phyloP scores from a whole-genome alignment of 2,113 vertebrate genomes.

The Rhinopomastus cyanomelas region DNA sequence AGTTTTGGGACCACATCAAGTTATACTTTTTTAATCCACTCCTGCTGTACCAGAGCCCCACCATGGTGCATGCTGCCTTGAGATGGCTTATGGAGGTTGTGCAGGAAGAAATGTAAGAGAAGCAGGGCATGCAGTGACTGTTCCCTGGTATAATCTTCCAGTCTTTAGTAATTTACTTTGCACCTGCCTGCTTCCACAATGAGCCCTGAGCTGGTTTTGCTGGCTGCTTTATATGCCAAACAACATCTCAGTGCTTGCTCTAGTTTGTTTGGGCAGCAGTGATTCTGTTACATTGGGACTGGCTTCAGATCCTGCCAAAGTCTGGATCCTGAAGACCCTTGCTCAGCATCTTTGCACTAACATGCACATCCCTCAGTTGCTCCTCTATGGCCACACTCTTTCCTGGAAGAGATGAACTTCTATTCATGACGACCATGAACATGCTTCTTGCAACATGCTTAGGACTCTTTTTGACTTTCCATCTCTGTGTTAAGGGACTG shows the following conservation, averaged over 20 bases:
- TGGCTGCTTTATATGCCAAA: neutral
- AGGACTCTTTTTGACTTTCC: neutral
- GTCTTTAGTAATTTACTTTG: neutral
- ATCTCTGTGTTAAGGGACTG: neutral
- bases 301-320: neutral
- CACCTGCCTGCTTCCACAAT: neutral
- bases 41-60: neutral
- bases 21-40: neutral
- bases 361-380: rapidly evolving
- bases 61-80: neutral
- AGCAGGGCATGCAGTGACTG: neutral
- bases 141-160: neutral
- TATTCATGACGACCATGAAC: neutral
- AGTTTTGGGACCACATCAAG: neutral
- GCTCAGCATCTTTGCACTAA: neutral
- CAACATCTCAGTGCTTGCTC: neutral
- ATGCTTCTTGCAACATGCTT: rapidly evolving
- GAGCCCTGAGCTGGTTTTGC: neutral
- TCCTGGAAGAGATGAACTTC: rapidly evolving
- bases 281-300: neutral
- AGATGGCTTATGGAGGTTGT: rapidly evolving
- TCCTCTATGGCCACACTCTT: neutral
- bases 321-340: neutral
- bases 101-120: neutral
- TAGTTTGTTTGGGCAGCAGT: neutral